Base-by-base conservation (phyloP, 2,888 invertebrate species). In the Aphodius sticticus region DNA sequence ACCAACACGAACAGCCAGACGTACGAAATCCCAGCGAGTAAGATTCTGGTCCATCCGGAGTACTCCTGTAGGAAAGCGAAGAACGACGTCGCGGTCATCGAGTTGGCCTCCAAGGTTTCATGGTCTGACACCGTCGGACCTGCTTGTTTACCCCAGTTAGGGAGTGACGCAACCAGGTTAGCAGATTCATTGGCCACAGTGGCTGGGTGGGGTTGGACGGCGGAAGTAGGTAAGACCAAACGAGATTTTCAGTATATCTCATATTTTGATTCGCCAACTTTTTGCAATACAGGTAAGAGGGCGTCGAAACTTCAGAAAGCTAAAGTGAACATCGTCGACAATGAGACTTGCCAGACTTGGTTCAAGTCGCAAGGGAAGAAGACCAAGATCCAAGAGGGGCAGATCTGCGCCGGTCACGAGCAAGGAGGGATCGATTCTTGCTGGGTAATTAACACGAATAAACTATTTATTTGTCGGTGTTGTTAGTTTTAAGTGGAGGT, bases 181-280 rank as follows among this genome's bases (percentile, higher is more conserved):
- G 91, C 91, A 76, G 93, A 93, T 0, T 87, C 88, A 0, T 85
- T 90, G 16, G 96, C 94, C 0, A 93, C 93, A 0, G 95, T 95
- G 0, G 95, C 95, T 35, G 97, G 97, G 6, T 97, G 96, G 96
- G 97, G 96, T 0, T 96, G 96, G 92, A 94, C 95, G 0, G 90
- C 94, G 82, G 96, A 96, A 88, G 92, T 95, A 88, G 94, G 95
- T 92, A 76, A 74, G n/a, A 74, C 74, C 26, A 1, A 14, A 36
- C 35, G 3, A n/a, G 35, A 15, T 26, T 6, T 74, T 53, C 9
- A 53, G 53, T 26, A 26, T 26, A 53, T 53, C 53, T 53, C 72
- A 53, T 53, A 53, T 53, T 53, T 12, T 53, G 53, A 53, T 53
- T 26, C 26, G 53, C 7, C 53, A 53, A 12, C 12, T 53, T 12